phyloP scores from a whole-genome alignment of 92 coral and sea anemone genomes.

The Actinernus sp. region DNA sequence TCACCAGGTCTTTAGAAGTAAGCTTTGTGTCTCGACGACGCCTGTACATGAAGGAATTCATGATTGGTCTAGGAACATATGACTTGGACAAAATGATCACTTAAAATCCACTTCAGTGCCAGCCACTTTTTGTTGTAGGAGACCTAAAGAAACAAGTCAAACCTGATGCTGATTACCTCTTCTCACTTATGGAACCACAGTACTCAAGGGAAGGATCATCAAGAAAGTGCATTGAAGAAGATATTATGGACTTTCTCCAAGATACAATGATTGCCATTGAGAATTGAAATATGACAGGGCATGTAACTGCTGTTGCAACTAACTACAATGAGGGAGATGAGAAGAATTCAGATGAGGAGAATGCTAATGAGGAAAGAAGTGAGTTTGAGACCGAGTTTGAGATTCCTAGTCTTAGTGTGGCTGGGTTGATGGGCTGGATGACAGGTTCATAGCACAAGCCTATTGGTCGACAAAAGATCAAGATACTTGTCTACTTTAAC shows the following conservation, averaged over 20 bases:
- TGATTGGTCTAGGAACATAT: conserved; percentile 46
- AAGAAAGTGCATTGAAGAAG: conserved; percentile 33
- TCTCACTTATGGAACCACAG: conserved; percentile 38
- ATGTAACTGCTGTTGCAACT: conserved; percentile 21
- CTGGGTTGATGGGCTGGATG: conserved; percentile 67
- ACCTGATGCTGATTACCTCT: conserved; percentile 61
- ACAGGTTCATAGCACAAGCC: conserved; percentile 70
- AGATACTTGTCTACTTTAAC: conserved; percentile 53
- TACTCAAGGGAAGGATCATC: conserved; percentile 56
- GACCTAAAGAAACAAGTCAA: conserved; percentile 36
- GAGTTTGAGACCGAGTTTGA: conserved; percentile 13
- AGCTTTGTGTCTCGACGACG: conserved; percentile 51
- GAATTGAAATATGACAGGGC: conserved; percentile 35
- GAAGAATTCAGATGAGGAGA: background rate
- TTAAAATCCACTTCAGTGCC: too few species aligned
- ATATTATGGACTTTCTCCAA: conserved; percentile 52
- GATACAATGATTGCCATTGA: conserved; percentile 49
- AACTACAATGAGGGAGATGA: background rate
- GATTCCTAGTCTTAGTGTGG: conserved; percentile 47
- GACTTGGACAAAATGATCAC: conserved; percentile 51
- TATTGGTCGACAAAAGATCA: conserved; percentile 35
- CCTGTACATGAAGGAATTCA: conserved; percentile 59
- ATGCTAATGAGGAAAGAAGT: background rate
- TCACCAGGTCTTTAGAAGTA: conserved; percentile 48
- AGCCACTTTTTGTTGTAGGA: conserved; percentile 55